These are phyloP conservation scores for Trissoscelio sp. DNA, from an alignment of 2,888 invertebrate genomes.

Conservation along the genomic window DNA sequence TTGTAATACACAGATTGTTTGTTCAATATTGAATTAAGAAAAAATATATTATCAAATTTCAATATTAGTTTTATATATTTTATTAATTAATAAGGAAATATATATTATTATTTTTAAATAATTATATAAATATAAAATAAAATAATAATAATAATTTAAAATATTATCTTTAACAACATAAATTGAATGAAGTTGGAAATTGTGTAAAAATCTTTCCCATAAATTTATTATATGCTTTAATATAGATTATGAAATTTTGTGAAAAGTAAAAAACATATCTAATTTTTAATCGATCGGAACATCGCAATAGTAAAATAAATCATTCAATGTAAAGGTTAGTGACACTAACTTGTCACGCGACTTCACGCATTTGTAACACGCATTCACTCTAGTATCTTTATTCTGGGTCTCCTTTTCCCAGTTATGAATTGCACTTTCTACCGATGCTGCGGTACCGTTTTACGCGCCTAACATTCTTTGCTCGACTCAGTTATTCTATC, in stretches of 20 bases:
- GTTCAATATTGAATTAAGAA: neutral
- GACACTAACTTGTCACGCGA: constrained; percentile 60
- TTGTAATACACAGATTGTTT: neutral
- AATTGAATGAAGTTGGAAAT: no score
- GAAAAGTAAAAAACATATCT: neutral
- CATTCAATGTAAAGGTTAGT: constrained; percentile 48
- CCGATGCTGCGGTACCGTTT: constrained; percentile 58
- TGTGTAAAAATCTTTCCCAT: no score
- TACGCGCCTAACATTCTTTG: constrained; percentile 58
- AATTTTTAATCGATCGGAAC: neutral
- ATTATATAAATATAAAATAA: no score
- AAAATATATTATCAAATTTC: neutral
- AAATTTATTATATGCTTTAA: no score
- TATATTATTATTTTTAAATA: no score
- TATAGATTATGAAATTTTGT: no score
- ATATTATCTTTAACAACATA: no score
- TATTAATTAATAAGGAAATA: no score
- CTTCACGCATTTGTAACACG: constrained; percentile 58
- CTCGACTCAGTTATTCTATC: constrained; percentile 59
- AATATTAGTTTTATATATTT: no score
- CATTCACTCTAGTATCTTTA: constrained; percentile 58
- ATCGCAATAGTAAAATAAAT: constrained; percentile 19
- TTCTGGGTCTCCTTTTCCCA: constrained; percentile 58
- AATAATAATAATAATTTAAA: no score
- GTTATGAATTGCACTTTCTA: constrained; percentile 68